Evolutionary conservation across 1,140 invertebrate genomes (phyloP).

Genomic region (Drosophila equinoxialis): DNA sequence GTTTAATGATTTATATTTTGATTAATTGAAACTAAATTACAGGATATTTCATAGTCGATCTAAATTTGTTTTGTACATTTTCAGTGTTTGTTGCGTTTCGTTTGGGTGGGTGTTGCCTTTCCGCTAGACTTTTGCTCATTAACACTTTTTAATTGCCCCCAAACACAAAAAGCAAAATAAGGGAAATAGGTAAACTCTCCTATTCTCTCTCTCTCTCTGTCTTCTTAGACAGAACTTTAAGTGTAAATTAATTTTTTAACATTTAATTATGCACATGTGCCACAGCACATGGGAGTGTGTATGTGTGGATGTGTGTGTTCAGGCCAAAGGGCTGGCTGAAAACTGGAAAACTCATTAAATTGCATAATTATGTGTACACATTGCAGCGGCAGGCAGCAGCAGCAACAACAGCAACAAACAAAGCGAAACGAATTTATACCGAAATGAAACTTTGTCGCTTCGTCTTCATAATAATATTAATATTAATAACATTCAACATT

Average conservation of each 20-base stretch:
- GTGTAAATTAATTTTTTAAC: slow-evolving; percentile 65
- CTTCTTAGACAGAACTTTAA: slow-evolving; percentile 20
- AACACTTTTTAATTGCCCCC: slow-evolving; percentile 52
- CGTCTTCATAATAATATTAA: slow-evolving; percentile 71
- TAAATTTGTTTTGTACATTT: slow-evolving; percentile 2
- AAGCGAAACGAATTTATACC: neutral
- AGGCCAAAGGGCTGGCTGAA: slow-evolving; percentile 42
- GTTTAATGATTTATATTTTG: no score
- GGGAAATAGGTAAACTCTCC: slow-evolving; percentile 13
- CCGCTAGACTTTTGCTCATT: slow-evolving; percentile 40
- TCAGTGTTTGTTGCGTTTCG: slow-evolving; percentile 16
- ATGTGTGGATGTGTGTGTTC: neutral
- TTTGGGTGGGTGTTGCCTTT: slow-evolving; percentile 13
- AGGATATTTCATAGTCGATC: neutral
- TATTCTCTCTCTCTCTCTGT: neutral
- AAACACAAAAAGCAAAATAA: slow-evolving; percentile 21
- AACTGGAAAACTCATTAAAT: slow-evolving; percentile 77
- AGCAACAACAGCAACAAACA: slow-evolving; percentile 18
- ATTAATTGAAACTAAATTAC: no score
- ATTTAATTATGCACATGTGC: slow-evolving; percentile 77
- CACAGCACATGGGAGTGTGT: neutral
- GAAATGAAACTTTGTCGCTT: slow-evolving; percentile 43
- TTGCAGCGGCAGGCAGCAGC: slow-evolving; percentile 5
- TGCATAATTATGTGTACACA: slow-evolving; percentile 71
- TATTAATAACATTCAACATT: slow-evolving; percentile 77